Conservation (phyloP, 2,888 invertebrate species). For the Sarcophaga rosellei region DNA sequence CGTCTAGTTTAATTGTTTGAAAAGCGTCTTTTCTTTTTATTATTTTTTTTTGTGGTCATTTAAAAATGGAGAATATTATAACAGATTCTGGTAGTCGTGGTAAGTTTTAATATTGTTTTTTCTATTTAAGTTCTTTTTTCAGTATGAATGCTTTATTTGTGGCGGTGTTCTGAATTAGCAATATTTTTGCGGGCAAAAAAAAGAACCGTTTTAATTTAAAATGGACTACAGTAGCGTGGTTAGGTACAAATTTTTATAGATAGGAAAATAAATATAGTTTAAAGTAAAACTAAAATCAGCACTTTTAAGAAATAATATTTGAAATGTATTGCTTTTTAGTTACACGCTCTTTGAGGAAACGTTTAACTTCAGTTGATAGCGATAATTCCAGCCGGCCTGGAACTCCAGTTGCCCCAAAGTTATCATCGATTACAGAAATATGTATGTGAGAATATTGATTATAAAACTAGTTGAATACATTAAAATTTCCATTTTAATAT, state of each 20-base stretch:
- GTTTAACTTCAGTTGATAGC: conserved; percentile 72
- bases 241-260: not conserved
- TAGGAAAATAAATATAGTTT: no score
- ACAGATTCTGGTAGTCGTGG: conserved; percentile 59
- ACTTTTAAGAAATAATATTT: not conserved
- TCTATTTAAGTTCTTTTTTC: not conserved
- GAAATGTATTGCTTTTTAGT: conserved; percentile 61
- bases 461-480: not conserved
- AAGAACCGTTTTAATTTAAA: conserved; percentile 58
- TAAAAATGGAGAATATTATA: conserved; percentile 45
- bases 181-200: not conserved
- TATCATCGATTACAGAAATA: conserved; percentile 63
- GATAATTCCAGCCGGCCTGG: conserved; percentile 71
- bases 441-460: conserved; percentile 56
- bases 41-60: not conserved
- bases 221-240: conserved; percentile 10
- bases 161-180: not conserved
- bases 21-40: not conserved
- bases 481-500: conserved; percentile 35
- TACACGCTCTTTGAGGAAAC: conserved; percentile 73
- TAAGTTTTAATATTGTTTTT: conserved; percentile 29
- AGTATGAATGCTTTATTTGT: not conserved
- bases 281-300: no score
- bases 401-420: conserved; percentile 70
- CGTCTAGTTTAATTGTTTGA: not conserved